phyloP scores from a whole-genome alignment of 2,888 invertebrate genomes.

The Apeira syringaria region DNA sequence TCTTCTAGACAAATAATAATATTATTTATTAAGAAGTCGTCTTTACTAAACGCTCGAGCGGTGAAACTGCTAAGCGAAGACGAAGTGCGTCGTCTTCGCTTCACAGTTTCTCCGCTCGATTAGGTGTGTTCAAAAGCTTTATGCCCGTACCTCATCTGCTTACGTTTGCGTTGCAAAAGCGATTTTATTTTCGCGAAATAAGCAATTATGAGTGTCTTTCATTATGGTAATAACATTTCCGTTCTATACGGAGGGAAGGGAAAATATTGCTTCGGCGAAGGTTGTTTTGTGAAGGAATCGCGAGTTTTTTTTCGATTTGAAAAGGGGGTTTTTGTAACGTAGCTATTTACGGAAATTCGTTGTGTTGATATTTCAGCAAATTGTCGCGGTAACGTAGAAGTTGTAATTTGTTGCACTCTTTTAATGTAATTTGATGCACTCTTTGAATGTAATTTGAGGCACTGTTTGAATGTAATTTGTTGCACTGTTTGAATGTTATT shows the following conservation, averaged over 20 bases:
- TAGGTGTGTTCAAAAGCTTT: neutral
- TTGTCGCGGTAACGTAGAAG: too few species aligned
- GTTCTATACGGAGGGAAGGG: constrained; percentile 10
- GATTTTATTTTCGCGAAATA: constrained; percentile 36
- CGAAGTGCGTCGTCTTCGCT: too few species aligned
- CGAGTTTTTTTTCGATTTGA: neutral
- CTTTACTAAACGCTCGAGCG: too few species aligned
- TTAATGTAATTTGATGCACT: too few species aligned
- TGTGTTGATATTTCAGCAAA: too few species aligned
- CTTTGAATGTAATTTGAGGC: too few species aligned
- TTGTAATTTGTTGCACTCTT: too few species aligned
- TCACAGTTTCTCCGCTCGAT: constrained; percentile 10
- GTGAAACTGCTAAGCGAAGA: too few species aligned
- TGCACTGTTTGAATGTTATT: too few species aligned
- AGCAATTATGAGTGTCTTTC: constrained; percentile 30
- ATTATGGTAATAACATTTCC: constrained; percentile 24
- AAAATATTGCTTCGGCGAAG: constrained; percentile 13
- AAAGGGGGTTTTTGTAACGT: neutral
- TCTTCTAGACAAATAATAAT: too few species aligned
- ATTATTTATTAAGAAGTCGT: too few species aligned
- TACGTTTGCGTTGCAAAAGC: constrained; percentile 35
- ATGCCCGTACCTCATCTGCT: constrained; percentile 32
- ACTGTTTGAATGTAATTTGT: too few species aligned
- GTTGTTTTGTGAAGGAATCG: constrained; percentile 3
- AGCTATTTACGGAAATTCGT: neutral